These are phyloP conservation scores for Triops longicaudatus DNA, from an alignment of 1,140 invertebrate genomes.

Conservation along the genomic window DNA sequence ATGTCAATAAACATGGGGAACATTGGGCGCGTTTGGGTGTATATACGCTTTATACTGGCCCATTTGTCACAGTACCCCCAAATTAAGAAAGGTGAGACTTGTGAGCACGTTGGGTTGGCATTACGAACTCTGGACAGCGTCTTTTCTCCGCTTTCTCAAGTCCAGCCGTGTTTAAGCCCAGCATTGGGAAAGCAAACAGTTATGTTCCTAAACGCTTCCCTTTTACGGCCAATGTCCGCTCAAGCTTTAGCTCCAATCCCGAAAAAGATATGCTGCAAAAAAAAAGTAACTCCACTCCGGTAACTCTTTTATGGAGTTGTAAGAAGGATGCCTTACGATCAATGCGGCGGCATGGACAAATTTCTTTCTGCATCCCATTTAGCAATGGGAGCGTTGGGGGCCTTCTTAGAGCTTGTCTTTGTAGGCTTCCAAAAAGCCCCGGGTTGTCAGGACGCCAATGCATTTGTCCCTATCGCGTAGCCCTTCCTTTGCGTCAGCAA, in stretches of 20 bases:
- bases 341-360: slow-evolving; percentile 10
- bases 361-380: slow-evolving; percentile 6
- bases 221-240: not conserved
- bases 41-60: not conserved
- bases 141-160: not conserved
- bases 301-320: slow-evolving; percentile 3
- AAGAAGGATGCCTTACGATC: not conserved
- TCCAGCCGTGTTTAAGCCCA: not conserved
- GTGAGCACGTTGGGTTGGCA: not conserved
- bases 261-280: not conserved
- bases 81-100: slow-evolving; percentile 4
- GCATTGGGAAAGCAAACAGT: not conserved
- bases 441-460: not conserved
- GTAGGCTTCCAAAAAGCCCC: not conserved
- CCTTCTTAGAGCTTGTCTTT: not conserved
- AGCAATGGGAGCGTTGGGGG: not conserved
- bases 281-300: not conserved
- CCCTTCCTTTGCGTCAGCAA: not conserved
- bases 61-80: not conserved
- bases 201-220: not conserved
- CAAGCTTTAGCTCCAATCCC: not conserved
- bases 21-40: not conserved
- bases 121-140: not conserved
- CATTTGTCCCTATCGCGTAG: slow-evolving; percentile 2
- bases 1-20: not conserved